Conservation (phyloP, 2,113 vertebrate genomes). For the Delphinapterus leucas region DNA sequence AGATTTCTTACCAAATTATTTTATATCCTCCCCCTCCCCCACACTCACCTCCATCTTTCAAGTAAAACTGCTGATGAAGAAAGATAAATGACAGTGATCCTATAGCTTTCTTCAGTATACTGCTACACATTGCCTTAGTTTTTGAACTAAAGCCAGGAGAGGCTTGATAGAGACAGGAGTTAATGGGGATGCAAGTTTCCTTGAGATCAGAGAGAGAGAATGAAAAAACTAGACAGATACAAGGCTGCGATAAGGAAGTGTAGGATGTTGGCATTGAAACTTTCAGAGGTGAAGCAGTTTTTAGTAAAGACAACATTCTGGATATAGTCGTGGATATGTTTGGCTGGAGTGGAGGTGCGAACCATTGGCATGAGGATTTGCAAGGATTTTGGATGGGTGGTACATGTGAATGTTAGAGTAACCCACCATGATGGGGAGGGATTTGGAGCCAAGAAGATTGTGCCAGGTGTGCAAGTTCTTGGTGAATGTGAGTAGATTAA, state of each 20-base stretch:
- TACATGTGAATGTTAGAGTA: not conserved
- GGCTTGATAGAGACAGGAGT: not conserved
- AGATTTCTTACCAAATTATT: slow-evolving; percentile 9
- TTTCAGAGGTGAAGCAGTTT: not conserved
- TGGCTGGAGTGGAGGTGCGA: not conserved
- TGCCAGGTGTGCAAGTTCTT: not conserved
- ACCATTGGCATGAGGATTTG: not conserved
- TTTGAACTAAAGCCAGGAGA: not conserved
- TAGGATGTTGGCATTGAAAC: not conserved
- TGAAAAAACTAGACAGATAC: not conserved
- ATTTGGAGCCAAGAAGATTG: not conserved
- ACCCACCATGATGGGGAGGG: not conserved
- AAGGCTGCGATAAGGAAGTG: not conserved
- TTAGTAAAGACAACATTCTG: not conserved
- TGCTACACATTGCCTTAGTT: not conserved
- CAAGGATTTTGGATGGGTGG: not conserved
- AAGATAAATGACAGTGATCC: not conserved
- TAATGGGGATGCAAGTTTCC: not conserved
- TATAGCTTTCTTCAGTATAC: not conserved
- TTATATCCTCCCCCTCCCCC: not conserved
- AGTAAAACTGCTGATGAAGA: not conserved
- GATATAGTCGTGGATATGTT: not conserved
- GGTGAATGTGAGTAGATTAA: not conserved
- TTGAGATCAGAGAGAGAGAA: not conserved
- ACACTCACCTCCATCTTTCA: not conserved